Conservation (phyloP, 2,888 invertebrate genomes). For the Sceliomorpha sp. region DNA sequence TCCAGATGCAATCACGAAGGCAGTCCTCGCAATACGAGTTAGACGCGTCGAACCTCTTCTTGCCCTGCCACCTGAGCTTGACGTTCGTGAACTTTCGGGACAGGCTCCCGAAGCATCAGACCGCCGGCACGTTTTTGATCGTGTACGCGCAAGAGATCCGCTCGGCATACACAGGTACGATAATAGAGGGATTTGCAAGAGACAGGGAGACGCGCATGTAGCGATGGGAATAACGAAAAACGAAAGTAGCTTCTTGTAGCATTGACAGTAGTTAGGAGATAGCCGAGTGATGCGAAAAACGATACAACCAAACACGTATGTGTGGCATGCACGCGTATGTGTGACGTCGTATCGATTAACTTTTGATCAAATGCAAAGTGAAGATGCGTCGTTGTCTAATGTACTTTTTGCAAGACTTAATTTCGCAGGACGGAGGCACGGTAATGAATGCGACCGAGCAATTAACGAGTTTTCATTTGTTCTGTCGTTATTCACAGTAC, state of each 20-base stretch:
- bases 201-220: no score
- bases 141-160: slow-evolving; percentile 87
- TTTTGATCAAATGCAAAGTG: no score
- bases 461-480: slow-evolving; percentile 2
- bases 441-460: neutral
- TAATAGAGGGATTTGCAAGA: no score
- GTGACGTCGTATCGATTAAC: no score
- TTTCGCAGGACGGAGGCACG: neutral
- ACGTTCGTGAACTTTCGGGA: slow-evolving; percentile 83
- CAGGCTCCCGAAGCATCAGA: slow-evolving; percentile 80
- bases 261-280: no score
- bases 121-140: slow-evolving; percentile 78
- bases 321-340: no score
- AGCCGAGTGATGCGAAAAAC: no score
- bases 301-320: no score
- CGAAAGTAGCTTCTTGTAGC: no score
- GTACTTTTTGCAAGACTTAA: neutral
- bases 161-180: slow-evolving; percentile 89
- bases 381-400: no score
- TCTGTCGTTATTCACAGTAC: slow-evolving; percentile 74
- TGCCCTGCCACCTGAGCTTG: slow-evolving; percentile 83
- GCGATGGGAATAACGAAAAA: no score
- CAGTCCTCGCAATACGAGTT: slow-evolving; percentile 46
- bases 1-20: slow-evolving; percentile 3
- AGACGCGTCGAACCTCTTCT: slow-evolving; percentile 23